A percentile compares a stretch with the other conserved stretches of the same genome.
phyloP scores from a whole-genome alignment of 2,888 invertebrate species.

The Trachelus tabidus region DNA sequence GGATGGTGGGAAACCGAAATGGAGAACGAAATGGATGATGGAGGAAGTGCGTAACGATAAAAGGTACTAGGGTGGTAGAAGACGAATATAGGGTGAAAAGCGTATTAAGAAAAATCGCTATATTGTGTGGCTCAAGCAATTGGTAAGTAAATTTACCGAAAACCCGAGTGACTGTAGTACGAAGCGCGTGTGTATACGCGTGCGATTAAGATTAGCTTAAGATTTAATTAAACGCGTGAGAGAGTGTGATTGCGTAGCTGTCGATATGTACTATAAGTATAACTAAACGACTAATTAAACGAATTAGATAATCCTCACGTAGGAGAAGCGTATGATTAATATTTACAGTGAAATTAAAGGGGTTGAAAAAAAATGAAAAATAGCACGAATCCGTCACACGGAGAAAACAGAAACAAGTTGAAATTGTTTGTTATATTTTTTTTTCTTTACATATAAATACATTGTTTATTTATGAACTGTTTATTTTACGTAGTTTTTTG shows the following conservation, averaged over 20 bases:
- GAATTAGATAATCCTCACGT: conserved; percentile 29
- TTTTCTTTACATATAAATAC: conserved; percentile 57
- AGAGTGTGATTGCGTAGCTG: conserved; percentile 13
- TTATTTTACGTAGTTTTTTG: conserved; percentile 58
- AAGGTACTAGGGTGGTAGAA: conserved; percentile 15
- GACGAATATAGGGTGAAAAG: conserved; percentile 16
- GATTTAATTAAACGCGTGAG: conserved; percentile 2
- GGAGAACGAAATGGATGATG: conserved; percentile 2
- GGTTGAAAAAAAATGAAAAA: conserved; percentile 10
- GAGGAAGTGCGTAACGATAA: conserved; percentile 16
- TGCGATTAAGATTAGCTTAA: not conserved
- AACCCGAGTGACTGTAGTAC: conserved; percentile 9
- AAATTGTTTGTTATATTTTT: conserved; percentile 62
- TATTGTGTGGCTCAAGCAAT: conserved; percentile 46
- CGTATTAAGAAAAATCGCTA: conserved; percentile 7
- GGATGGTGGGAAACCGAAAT: not conserved
- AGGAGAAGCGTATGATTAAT: conserved; percentile 18
- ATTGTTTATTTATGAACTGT: conserved; percentile 66
- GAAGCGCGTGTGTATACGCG: conserved; percentile 4
- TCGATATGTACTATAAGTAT: conserved; percentile 39
- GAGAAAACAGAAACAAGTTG: conserved; percentile 44
- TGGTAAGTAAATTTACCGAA: conserved; percentile 26
- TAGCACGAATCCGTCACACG: conserved; percentile 48
- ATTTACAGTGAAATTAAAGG: conserved; percentile 15
- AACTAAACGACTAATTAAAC: conserved; percentile 24